A percentile compares a stretch with the other conserved stretches of the same genome.
phyloP scores from a whole-genome alignment of 2,888 invertebrate species.

The Epirrhoe tristata region DNA sequence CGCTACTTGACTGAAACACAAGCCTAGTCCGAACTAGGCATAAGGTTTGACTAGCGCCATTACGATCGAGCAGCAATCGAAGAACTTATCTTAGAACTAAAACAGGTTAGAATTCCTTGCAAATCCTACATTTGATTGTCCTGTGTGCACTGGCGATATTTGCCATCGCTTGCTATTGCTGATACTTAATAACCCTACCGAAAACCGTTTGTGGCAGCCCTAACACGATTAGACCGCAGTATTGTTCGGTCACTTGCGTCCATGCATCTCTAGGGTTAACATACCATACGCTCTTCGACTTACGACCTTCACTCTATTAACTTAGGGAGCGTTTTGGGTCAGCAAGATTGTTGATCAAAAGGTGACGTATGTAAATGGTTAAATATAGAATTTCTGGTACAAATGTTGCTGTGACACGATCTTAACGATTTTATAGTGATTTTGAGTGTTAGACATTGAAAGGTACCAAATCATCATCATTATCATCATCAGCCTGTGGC shows the following conservation, averaged over 20 bases:
- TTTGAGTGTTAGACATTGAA: not conserved
- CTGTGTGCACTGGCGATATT: no score
- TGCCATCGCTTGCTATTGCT: not conserved
- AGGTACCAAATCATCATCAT: not conserved
- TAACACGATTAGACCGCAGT: constrained; percentile 25
- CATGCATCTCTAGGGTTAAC: constrained; percentile 23
- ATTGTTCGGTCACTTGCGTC: constrained; percentile 30
- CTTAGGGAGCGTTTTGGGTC: not conserved
- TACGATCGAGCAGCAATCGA: no score
- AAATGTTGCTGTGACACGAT: constrained; percentile 5
- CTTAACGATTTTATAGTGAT: not conserved
- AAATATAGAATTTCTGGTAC: constrained; percentile 2
- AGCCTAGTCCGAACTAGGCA: no score
- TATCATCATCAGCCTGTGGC: no score
- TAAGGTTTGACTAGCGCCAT: no score
- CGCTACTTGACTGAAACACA: no score
- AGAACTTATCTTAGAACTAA: no score
- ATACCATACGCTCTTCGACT: constrained; percentile 5
- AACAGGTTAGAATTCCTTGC: no score
- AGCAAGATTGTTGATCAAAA: not conserved
- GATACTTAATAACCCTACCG: constrained; percentile 3
- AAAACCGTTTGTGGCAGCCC: constrained; percentile 20
- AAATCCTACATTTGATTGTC: no score
- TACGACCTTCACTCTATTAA: not conserved
- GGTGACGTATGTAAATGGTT: constrained; percentile 3